Base-by-base conservation (phyloP, 2,113 vertebrate genomes). In the Acanthochromis polyacanthus region DNA sequence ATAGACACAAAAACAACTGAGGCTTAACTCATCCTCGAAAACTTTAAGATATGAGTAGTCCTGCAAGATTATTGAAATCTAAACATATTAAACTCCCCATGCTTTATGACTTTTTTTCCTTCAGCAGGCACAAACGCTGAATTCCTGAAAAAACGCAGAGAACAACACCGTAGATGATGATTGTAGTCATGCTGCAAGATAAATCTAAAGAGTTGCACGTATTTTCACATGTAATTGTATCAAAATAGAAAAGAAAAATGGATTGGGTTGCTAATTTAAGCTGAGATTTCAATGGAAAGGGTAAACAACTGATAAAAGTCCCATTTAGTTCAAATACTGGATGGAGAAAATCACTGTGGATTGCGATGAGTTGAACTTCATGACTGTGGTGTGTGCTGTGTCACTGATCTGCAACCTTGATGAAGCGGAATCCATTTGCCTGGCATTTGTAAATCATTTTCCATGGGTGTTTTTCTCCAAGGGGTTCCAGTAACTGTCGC, bases 311-410 rank as follows among this genome's bases (percentile, higher is more conserved):
- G 10, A 58, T 46, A 23, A 61, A 69, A 48, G 3, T 3, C 23
- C 0, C 10, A 28, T 61, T 52, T 70, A 30, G 30, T 4, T 61
- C 9, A 64, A 75, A 71, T 38, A 17, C 9, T 52, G 36, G 58
- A 61, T 81, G 46, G 23, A 43, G 75, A 82, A 72, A 55, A 43
- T 16, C 16, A 30, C 22, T 69, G 11, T 64, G 15, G 58, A 17
- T 25, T 63, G 17, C 14, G 55, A 23, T 72, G 57, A 55, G 40
- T 14, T 36, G 23, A 66, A 61, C 28, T 28, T 43, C 22, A 19
- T 0, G 2, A 32, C 46, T 17, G 16, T 15, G 5, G 1, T 4
- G 46, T 64, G 46, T 72, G 55, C 64, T 48, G 25, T 28, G 16
- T n/a, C 12, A 30, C 17, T 71, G 22, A 20, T 22, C 36, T 72